Evolutionary conservation across 1,140 invertebrate species (phyloP).

Genomic region (Branchinecta lindahli): DNA sequence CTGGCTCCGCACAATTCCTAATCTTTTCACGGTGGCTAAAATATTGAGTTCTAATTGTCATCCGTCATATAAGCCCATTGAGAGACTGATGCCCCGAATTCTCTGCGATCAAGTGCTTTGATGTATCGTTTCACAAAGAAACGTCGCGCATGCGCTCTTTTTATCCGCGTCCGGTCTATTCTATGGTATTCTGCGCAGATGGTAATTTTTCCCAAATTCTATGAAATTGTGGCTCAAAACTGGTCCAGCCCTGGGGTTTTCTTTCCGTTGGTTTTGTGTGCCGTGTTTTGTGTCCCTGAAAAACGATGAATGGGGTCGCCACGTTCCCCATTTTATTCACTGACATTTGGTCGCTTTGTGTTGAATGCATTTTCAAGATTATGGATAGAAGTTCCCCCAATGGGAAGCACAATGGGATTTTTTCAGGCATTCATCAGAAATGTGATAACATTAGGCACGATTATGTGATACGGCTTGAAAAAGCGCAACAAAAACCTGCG

Average conservation of each 20-base stretch:
- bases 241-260: conserved; percentile 5
- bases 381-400: background rate
- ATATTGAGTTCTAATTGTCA: conserved; percentile 10
- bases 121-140: background rate
- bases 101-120: background rate
- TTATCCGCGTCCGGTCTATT: background rate
- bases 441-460: conserved; percentile 3
- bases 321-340: conserved; percentile 10
- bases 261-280: conserved; percentile 1
- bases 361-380: conserved; percentile 3
- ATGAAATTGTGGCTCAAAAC: conserved; percentile 10
- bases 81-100: background rate
- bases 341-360: conserved; percentile 3
- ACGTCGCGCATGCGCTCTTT: background rate
- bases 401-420: conserved; percentile 4
- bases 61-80: background rate
- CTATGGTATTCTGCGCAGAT: background rate
- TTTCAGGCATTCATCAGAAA: conserved; percentile 3
- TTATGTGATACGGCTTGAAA: conserved; percentile 7
- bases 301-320: background rate
- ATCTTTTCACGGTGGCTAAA: conserved; percentile 3
- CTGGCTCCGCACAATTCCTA: background rate
- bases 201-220: background rate
- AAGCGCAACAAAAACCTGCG: background rate
- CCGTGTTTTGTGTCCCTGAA: background rate